phyloP scores from a whole-genome alignment of 1,140 invertebrate genomes.

The Helicorthomorpha holstii region DNA sequence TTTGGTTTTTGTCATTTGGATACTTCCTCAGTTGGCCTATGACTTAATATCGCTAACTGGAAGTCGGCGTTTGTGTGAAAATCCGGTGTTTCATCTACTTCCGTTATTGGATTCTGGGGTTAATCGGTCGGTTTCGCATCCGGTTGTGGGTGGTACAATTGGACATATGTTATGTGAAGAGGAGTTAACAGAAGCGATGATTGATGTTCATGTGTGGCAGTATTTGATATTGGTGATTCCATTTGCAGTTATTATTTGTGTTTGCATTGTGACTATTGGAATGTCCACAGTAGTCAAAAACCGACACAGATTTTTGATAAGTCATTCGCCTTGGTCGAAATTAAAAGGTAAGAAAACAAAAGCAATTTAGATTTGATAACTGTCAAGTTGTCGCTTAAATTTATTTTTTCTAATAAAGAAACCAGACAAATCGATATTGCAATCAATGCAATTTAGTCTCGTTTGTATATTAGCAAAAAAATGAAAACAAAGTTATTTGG shows the following conservation, averaged over 20 bases:
- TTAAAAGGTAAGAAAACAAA: too few species aligned
- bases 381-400: too few species aligned
- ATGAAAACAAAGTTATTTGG: too few species aligned
- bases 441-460: too few species aligned
- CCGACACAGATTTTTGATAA: too few species aligned
- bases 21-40: not conserved
- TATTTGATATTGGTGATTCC: not conserved
- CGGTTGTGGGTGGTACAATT: not conserved
- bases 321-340: too few species aligned
- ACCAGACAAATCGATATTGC: too few species aligned
- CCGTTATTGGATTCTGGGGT: too few species aligned
- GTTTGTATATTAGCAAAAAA: too few species aligned
- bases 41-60: not conserved
- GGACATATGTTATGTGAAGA: not conserved
- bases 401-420: too few species aligned
- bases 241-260: not conserved
- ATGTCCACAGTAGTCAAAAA: too few species aligned
- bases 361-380: too few species aligned
- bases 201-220: not conserved
- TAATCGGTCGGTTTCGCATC: not conserved
- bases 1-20: not conserved
- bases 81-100: not conserved
- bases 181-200: not conserved
- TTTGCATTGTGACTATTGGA: not conserved
- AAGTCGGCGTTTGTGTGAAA: not conserved